These are phyloP conservation scores for Aphelinus atriplicis DNA, from an alignment of 1,140 invertebrate genomes.

Conservation along the genomic window DNA sequence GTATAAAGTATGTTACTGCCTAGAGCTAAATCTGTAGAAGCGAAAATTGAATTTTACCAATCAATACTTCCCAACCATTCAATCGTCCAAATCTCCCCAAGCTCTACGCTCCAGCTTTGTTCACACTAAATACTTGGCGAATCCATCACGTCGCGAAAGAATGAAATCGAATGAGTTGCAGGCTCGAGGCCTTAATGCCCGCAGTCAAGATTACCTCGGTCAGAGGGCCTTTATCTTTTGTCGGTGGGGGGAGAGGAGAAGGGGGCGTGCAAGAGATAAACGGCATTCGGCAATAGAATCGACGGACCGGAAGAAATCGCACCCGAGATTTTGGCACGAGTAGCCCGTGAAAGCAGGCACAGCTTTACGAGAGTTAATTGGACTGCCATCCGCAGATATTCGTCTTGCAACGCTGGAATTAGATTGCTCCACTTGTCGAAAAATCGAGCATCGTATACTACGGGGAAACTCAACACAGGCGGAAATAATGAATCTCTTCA, in stretches of 20 bases:
- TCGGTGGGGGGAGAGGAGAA: background rate
- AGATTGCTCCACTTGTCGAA: background rate
- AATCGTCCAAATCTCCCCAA: no score
- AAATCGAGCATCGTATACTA: no score
- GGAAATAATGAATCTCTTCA: no score
- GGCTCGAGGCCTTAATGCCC: background rate
- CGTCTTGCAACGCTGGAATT: slow-evolving; percentile 18
- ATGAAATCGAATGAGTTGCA: slow-evolving; percentile 7
- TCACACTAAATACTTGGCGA: background rate
- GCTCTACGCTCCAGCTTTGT: no score
- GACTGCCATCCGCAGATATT: slow-evolving; percentile 39
- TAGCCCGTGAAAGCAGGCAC: background rate
- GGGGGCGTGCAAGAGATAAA: slow-evolving; percentile 5
- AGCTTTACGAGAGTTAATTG: slow-evolving; percentile 35
- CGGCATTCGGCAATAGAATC: slow-evolving; percentile 18
- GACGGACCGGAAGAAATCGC: slow-evolving; percentile 30
- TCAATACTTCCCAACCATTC: no score
- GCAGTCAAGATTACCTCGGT: slow-evolving; percentile 2
- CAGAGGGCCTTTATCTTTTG: slow-evolving; percentile 19
- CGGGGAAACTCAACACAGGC: no score
- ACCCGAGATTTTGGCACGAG: slow-evolving; percentile 30
- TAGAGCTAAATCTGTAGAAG: no score
- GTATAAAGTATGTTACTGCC: no score
- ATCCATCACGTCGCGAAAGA: slow-evolving; percentile 18
- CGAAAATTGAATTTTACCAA: no score